Base-by-base conservation (phyloP, 2,888 invertebrate species). In the Stenichneumon culpator region DNA sequence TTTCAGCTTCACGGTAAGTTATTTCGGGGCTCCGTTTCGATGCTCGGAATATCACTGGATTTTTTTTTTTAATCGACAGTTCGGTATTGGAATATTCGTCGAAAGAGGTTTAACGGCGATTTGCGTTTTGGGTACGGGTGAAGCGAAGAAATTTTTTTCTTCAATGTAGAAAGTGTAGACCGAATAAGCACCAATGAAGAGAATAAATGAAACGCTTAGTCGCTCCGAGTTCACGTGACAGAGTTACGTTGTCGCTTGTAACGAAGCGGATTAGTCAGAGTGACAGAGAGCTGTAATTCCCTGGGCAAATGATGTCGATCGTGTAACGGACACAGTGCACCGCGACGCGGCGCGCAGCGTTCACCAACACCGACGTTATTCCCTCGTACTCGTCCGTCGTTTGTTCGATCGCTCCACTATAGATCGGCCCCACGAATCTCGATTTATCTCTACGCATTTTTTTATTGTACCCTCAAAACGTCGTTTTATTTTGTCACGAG, bases 261-360 rank as follows among this genome's bases (percentile, higher is more conserved):
- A 93, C 91, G 92, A 92, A 92, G 91, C 91, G 91, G 90, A 92
- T 93, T 93, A 93, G 91, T 93, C 90, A 92, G 90, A 88, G 90
- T 92, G 92, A 93, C 91, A 89, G 91, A 93, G 90, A 89, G 90
- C 90, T 88, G 91, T 92, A 93, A 93, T 93, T 93, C 89, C 90
- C 91, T 89, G 90, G 90, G 91, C 90, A 93, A 93, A 93, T 93
- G 92, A 92, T 90, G 90, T 92, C 92, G 91, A 92, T 92, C 89
- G 91, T 89, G 89, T 90, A 92, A 91, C 92, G 90, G 92, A 91
- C 91, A 88, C 89, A 86, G 78, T 86, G 89, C 87, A 83, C 57
- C 69, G 63, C 73, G 80, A 84, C 65, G 84, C 50, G 74, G 85
- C 72, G 72, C 79, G 47, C 54, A 60, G 32, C 65, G 57, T 82